phyloP scores from a whole-genome alignment of 2,888 invertebrate species.

The Cantharis nigra region DNA sequence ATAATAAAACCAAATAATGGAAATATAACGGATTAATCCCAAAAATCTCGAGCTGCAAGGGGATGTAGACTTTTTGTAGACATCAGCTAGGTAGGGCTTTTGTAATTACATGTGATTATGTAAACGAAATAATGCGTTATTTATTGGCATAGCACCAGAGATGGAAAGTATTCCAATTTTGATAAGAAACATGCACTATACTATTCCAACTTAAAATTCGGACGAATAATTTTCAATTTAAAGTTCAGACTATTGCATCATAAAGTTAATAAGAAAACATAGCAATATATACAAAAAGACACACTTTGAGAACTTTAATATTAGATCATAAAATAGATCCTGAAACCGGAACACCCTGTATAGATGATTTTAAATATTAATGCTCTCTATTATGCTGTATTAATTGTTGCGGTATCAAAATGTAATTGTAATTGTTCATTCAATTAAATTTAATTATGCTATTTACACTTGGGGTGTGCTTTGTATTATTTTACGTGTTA shows the following conservation, averaged over 20 bases:
- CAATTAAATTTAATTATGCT: not conserved
- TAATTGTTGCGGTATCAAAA: not conserved
- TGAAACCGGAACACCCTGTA: too few species aligned
- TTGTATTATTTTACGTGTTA: not conserved
- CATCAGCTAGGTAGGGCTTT: not conserved
- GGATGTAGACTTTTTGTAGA: too few species aligned
- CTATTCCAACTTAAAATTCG: not conserved
- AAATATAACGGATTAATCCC: too few species aligned
- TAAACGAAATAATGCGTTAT: not conserved
- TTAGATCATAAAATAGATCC: too few species aligned
- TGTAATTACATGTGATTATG: not conserved
- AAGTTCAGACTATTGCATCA: too few species aligned
- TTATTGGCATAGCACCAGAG: not conserved
- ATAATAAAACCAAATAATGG: too few species aligned
- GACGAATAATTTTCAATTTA: too few species aligned
- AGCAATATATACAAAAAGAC: too few species aligned
- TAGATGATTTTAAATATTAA: too few species aligned
- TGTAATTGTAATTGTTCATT: not conserved
- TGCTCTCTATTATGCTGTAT: not conserved
- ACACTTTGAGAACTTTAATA: too few species aligned
- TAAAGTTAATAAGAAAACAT: too few species aligned
- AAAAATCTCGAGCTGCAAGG: too few species aligned
- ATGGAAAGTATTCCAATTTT: not conserved
- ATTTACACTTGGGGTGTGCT: not conserved
- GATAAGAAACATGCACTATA: not conserved